A percentile compares a stretch with the other conserved stretches of the same genome.
Conservation (phyloP, 1,140 invertebrate genomes). For the Papilio machaon region DNA sequence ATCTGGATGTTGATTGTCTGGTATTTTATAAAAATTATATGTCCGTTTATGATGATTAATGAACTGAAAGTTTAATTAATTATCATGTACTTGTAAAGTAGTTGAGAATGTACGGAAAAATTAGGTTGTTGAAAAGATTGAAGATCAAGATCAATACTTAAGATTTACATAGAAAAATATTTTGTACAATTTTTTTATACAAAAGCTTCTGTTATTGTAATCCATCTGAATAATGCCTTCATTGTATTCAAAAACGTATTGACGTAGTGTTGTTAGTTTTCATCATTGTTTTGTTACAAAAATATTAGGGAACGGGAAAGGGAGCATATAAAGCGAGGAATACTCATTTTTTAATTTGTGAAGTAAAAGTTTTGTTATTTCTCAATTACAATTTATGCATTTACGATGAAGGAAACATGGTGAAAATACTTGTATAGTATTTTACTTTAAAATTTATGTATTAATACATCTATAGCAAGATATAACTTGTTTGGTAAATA, state of each 20-base stretch:
- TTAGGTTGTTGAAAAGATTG: not conserved
- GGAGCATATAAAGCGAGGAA: not conserved
- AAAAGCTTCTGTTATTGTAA: not conserved
- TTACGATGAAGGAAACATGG: not conserved
- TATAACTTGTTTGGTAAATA: not conserved
- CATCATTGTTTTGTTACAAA: not conserved
- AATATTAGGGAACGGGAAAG: not conserved
- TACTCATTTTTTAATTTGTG: not conserved
- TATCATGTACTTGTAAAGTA: not conserved
- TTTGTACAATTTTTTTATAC: not conserved
- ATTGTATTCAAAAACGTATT: not conserved
- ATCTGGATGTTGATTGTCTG: not conserved
- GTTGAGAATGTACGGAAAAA: not conserved
- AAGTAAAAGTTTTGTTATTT: not conserved
- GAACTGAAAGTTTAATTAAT: not conserved
- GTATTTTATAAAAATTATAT: not conserved
- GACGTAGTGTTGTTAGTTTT: not conserved
- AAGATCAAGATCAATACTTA: not conserved
- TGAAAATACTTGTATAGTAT: not conserved
- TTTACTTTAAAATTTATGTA: not conserved
- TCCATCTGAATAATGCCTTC: not conserved
- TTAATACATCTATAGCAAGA: not conserved
- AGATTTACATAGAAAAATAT: not conserved
- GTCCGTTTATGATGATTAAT: not conserved
- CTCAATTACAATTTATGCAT: not conserved